Evolutionary conservation across 2,113 vertebrate species (phyloP).

Genomic region (Coryphaenoides rupestris): DNA sequence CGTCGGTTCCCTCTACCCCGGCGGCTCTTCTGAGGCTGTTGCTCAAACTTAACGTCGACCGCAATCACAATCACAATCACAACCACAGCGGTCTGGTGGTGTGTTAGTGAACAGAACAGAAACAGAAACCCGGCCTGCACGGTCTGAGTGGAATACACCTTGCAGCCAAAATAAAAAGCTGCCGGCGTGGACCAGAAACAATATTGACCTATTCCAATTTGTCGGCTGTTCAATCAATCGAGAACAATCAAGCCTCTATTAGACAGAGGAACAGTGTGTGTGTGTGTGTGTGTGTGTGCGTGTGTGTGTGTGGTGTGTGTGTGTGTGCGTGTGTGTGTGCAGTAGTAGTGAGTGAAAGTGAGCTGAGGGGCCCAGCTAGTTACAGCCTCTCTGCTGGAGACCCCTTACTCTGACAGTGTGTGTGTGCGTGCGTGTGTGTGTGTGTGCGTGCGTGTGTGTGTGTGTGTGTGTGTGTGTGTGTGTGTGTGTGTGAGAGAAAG

Average conservation of each 20-base stretch:
- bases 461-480: too few relatives aligned
- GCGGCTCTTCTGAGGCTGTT: conserved; percentile 38
- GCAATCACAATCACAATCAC: conserved; percentile 54
- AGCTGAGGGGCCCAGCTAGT: conserved; percentile 87
- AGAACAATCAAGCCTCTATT: conserved; percentile 54
- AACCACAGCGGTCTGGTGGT: conserved; percentile 47
- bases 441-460: too few relatives aligned
- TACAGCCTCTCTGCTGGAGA: conserved; percentile 84
- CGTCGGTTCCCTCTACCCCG: conserved; percentile 8
- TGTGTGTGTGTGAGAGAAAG: too few relatives aligned
- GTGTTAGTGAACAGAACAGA: conserved; percentile 31
- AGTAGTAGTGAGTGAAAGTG: conserved; percentile 65
- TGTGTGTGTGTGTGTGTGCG: conserved; percentile 30
- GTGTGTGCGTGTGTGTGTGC: conserved; percentile 38
- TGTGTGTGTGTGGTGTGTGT: conserved; percentile 31
- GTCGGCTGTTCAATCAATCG: conserved; percentile 63
- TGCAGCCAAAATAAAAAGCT: conserved; percentile 45
- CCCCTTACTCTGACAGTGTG: conserved; percentile 59
- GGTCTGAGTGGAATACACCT: conserved; percentile 24
- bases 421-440: too few relatives aligned
- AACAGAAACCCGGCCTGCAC: conserved; percentile 47
- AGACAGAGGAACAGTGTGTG: conserved; percentile 62
- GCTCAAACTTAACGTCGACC: conserved; percentile 53
- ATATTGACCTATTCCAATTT: conserved; percentile 70
- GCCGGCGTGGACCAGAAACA: conserved; percentile 58